phyloP scores from a whole-genome alignment of 2,888 invertebrate genomes.

The Protodeltote pygarga region DNA sequence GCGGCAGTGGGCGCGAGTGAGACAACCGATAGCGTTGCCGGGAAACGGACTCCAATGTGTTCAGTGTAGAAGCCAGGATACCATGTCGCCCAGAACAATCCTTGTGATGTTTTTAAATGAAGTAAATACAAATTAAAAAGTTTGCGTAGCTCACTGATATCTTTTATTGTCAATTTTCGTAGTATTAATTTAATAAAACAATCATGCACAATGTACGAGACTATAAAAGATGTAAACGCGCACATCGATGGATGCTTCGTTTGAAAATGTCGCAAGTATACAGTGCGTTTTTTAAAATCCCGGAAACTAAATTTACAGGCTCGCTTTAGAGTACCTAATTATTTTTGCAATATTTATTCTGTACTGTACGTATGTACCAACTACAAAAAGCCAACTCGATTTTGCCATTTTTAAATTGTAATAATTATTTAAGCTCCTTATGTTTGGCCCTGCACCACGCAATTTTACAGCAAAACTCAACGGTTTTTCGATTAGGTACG shows the following conservation, averaged over 20 bases:
- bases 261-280: conserved; percentile 73
- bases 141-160: conserved; percentile 50
- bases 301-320: too few species aligned
- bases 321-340: too few species aligned
- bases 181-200: conserved; percentile 43
- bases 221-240: conserved; percentile 57
- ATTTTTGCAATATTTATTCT: too few species aligned
- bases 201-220: conserved; percentile 50
- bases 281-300: too few species aligned
- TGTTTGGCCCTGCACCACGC: too few species aligned
- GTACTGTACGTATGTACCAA: too few species aligned
- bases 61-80: conserved; percentile 72
- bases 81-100: conserved; percentile 62
- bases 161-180: conserved; percentile 55
- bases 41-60: conserved; percentile 77
- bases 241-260: conserved; percentile 61
- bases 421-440: too few species aligned
- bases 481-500: too few species aligned
- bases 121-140: conserved; percentile 47
- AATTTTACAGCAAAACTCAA: too few species aligned
- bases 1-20: conserved; percentile 61
- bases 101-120: conserved; percentile 76
- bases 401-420: too few species aligned
- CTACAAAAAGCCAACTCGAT: too few species aligned
- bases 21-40: conserved; percentile 61